These are phyloP conservation scores for Tetrao urogallus DNA, from an alignment of 2,113 vertebrate species.

Conservation along the genomic window DNA sequence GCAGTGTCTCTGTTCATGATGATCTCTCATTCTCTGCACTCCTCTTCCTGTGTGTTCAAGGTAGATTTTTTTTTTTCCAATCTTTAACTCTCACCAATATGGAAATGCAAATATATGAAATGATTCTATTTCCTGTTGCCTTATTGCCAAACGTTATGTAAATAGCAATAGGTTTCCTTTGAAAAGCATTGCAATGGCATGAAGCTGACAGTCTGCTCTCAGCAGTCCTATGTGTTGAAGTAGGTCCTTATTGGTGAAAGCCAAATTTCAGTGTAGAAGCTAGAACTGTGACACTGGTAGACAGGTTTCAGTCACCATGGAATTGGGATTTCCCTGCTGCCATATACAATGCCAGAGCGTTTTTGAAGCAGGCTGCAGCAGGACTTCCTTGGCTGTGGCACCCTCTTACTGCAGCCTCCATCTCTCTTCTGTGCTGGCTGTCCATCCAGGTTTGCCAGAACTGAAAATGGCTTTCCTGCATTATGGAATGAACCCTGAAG, in stretches of 20 bases:
- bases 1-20: neutral
- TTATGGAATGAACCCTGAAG: neutral
- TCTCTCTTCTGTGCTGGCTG: neutral
- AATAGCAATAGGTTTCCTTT: neutral
- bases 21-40: neutral
- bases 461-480: neutral
- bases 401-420: neutral
- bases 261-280: neutral
- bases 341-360: accelerated
- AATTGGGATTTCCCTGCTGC: neutral
- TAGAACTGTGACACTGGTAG: no score
- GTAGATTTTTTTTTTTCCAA: neutral
- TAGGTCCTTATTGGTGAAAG: neutral
- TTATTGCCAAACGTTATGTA: neutral
- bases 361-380: neutral
- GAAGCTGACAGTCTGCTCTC: neutral
- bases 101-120: no score
- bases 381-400: neutral
- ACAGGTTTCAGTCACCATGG: neutral
- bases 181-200: accelerated
- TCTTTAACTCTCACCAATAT: neutral
- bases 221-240: no score
- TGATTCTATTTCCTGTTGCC: neutral
- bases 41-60: neutral
- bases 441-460: neutral